Base-by-base conservation (phyloP, 2,113 vertebrate genomes). In the Poeciliopsis prolifica region DNA sequence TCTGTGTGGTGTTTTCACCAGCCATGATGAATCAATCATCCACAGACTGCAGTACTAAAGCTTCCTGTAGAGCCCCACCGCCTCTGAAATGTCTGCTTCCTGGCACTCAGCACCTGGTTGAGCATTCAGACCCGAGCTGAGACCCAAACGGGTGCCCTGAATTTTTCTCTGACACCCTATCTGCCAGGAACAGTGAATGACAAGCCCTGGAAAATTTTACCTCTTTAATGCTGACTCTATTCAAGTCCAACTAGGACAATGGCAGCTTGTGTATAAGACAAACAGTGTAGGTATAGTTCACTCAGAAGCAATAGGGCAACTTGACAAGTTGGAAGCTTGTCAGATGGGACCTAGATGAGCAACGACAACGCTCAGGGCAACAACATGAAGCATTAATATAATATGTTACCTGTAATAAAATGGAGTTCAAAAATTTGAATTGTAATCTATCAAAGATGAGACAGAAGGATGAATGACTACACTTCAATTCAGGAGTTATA, bases 111-210 rank as follows among this genome's bases (percentile, higher is more conserved):
- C 5, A 11, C 22, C 69, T 66, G 28, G 22, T 67, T 42, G 77
- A 78, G 63, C 70, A 69, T 78, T 84, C 73, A 79, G 79, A 77
- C 51, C 22, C 65, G 2, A 80, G 86, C 83, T 62, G 42, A 1
- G 63, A 65, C 64, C 78, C 84, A 89, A 88, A 83, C 61, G 81
- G 86, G 82, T 87, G 85, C 89, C 81, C 79, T 79, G 68, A 68
- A 76, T 84, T 82, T 30, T 81, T 22, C 78, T 81, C 71, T 4
- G n/a, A 69, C 65, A 33, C 74, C 70, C 44, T 68, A 51, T 28
- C 62, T 87, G 89, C 89, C 88, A 92, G 83, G 86, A 91, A 90
- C 86, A 87, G 77, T 54, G 42, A 74, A 77, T 4, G n/a, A 40
- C 64, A 0, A 82, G 74, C 28, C 40, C 84, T 90, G 90, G 90